These are phyloP conservation scores for Lepidurus arcticus DNA, from an alignment of 1,140 invertebrate genomes.

Conservation along the genomic window DNA sequence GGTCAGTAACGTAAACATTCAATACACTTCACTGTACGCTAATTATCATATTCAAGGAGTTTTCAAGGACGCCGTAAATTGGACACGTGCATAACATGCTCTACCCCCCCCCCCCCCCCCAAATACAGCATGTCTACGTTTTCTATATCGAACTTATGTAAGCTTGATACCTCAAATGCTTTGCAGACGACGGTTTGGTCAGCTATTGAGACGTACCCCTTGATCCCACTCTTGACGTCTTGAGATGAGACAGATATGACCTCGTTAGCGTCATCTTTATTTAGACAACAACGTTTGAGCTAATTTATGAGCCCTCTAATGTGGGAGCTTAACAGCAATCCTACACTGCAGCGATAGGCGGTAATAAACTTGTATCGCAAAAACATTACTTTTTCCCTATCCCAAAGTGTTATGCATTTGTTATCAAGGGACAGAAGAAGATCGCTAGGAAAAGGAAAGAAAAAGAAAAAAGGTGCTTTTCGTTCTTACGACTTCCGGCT, in stretches of 20 bases:
- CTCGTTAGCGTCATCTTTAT: constrained; percentile 2
- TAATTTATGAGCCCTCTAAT: background rate
- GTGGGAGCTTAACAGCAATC: background rate
- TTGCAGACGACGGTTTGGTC: background rate
- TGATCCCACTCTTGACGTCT: background rate
- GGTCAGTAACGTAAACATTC: no score
- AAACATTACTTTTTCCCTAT: background rate
- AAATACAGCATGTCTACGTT: background rate
- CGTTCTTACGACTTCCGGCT: background rate
- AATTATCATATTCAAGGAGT: background rate
- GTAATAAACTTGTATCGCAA: background rate
- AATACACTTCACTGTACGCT: no score
- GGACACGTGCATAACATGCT: background rate
- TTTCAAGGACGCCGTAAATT: background rate
- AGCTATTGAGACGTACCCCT: constrained; percentile 1
- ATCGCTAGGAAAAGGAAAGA: background rate
- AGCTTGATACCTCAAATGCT: background rate
- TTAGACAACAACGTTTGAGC: background rate
- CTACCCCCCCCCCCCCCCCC: background rate
- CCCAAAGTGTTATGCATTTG: background rate
- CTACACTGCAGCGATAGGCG: background rate
- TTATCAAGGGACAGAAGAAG: background rate
- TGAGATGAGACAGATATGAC: constrained; percentile 3
- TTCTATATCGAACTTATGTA: constrained; percentile 7
- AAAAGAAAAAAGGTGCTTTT: background rate